phyloP scores from a whole-genome alignment of 2,113 vertebrate species.

The Coturnix japonica region DNA sequence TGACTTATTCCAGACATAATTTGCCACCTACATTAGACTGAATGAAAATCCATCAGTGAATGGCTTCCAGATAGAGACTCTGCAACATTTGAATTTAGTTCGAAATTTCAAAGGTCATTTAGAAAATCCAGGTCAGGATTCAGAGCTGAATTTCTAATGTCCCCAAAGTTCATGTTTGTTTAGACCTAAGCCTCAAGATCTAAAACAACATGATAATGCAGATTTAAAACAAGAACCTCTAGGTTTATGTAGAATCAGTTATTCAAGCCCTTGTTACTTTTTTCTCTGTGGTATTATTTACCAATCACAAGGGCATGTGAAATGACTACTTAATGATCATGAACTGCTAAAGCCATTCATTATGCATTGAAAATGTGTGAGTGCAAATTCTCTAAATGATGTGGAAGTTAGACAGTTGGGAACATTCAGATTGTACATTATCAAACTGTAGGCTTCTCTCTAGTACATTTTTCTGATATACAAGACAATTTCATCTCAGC shows the following conservation, averaged over 20 bases:
- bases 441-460: conserved; percentile 43
- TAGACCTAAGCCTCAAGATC: conserved; percentile 13
- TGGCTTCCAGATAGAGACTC: conserved; percentile 51
- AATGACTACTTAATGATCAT: conserved; percentile 61
- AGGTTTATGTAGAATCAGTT: background rate
- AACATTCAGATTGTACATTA: conserved; percentile 36
- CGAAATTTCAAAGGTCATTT: conserved; percentile 61
- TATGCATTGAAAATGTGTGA: conserved; percentile 18
- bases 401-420: conserved; percentile 32
- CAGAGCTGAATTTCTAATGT: conserved; percentile 54
- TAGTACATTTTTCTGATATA: conserved; percentile 53
- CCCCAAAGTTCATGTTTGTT: conserved; percentile 56
- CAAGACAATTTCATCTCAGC: conserved; percentile 44
- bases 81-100: conserved; percentile 51
- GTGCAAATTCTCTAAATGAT: conserved; percentile 34
- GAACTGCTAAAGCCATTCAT: conserved; percentile 37
- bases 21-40: conserved; percentile 51
- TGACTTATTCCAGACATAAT: conserved; percentile 40
- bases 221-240: conserved; percentile 39
- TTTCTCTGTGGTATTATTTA: conserved; percentile 52
- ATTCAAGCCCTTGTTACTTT: conserved; percentile 19
- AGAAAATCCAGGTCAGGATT: conserved; percentile 61
- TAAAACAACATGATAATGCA: conserved; percentile 39
- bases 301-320: conserved; percentile 48
- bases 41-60: conserved; percentile 58